Evolutionary conservation across 2,113 vertebrate species (phyloP).

Genomic region (Aegotheles bennettii): DNA sequence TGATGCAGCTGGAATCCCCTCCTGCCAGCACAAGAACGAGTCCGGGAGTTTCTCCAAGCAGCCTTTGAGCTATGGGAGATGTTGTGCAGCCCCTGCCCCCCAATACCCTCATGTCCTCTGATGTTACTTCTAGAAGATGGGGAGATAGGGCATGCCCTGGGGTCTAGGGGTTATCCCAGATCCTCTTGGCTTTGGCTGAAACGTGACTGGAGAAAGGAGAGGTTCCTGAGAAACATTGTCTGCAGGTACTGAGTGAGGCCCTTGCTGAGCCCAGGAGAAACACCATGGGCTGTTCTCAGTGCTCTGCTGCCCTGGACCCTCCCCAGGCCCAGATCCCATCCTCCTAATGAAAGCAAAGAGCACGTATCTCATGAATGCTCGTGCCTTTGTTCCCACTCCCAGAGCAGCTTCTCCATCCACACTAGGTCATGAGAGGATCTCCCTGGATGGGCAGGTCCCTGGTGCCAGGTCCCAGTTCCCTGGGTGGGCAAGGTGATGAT

Average conservation of each 20-base stretch:
- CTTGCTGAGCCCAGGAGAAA: background rate
- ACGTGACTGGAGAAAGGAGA: background rate
- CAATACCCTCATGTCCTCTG: background rate
- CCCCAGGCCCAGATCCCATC: background rate
- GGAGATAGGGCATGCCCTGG: background rate
- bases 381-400: background rate
- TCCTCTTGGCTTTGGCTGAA: background rate
- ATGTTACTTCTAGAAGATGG: background rate
- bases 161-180: background rate
- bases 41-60: background rate
- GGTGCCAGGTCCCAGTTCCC: background rate
- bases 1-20: background rate
- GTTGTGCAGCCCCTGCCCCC: background rate
- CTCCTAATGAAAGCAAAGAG: background rate
- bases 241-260: background rate
- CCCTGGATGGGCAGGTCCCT: background rate
- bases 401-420: background rate
- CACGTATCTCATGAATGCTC: rapidly evolving
- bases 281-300: background rate
- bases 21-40: background rate
- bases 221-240: background rate
- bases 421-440: background rate
- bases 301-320: background rate
- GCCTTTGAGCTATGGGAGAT: background rate
- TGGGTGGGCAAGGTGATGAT: background rate